Conservation (phyloP, 2,113 vertebrate genomes). For the Grammomys dolichurus region DNA sequence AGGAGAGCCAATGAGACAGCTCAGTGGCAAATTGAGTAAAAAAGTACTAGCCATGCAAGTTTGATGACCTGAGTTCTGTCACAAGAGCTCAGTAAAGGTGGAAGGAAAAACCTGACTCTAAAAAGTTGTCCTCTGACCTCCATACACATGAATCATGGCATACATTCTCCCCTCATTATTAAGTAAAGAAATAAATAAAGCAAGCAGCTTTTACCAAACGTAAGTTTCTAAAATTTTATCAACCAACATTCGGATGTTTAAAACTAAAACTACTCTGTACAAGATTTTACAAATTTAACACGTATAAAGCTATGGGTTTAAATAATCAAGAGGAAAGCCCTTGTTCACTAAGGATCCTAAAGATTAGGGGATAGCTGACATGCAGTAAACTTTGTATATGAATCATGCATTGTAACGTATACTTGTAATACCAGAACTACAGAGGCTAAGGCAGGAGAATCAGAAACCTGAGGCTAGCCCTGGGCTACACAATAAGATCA, state of each 20-base stretch:
- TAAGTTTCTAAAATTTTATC: neutral
- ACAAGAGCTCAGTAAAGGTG: neutral
- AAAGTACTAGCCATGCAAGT: neutral
- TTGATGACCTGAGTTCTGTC: neutral
- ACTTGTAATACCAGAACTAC: neutral
- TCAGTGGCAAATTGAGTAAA: neutral
- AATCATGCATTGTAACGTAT: too few relatives aligned
- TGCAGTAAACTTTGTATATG: neutral
- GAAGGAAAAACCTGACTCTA: neutral
- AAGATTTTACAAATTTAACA: constrained; percentile 17
- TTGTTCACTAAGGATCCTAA: neutral
- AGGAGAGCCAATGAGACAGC: neutral
- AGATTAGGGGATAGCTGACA: neutral
- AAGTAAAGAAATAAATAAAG: neutral
- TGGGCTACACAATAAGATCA: neutral
- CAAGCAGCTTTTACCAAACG: neutral
- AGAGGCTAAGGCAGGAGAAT: neutral
- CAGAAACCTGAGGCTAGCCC: neutral
- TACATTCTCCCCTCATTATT: neutral
- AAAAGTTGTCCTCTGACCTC: neutral
- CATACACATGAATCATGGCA: neutral
- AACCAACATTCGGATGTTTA: neutral
- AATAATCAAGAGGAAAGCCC: constrained; percentile 31
- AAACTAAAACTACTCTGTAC: constrained; percentile 15
- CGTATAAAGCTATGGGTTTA: neutral